phyloP scores from a whole-genome alignment of 2,113 vertebrate species.

The Carlito syrichta region DNA sequence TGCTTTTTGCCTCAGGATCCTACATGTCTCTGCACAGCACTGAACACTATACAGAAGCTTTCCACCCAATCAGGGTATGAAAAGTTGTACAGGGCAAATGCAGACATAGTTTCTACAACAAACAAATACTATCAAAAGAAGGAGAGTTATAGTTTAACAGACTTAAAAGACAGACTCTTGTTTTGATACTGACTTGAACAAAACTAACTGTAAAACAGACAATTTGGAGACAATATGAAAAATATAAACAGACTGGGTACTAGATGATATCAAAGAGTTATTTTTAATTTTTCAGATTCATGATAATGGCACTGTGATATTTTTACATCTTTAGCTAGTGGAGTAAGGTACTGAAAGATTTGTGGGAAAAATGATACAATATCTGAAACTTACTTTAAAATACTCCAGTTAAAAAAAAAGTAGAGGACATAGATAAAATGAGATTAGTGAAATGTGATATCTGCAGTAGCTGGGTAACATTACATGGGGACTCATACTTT shows the following conservation, averaged over 20 bases:
- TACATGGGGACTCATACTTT: background rate
- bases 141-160: background rate
- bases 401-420: background rate
- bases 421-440: background rate
- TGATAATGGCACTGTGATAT: background rate
- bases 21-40: background rate
- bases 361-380: background rate
- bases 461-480: background rate
- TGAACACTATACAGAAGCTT: background rate
- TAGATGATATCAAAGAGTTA: background rate
- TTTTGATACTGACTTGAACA: background rate
- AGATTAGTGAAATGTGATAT: background rate
- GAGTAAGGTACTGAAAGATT: background rate
- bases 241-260: background rate
- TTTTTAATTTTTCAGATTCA: background rate
- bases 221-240: background rate
- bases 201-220: background rate
- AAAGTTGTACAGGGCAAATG: background rate
- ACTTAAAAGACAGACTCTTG: background rate
- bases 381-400: background rate
- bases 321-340: background rate
- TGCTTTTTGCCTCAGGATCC: background rate
- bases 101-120: background rate
- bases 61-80: background rate
- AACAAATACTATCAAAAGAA: background rate